Conservation (phyloP, 1,140 invertebrate species). For the Fopius arisanus region DNA sequence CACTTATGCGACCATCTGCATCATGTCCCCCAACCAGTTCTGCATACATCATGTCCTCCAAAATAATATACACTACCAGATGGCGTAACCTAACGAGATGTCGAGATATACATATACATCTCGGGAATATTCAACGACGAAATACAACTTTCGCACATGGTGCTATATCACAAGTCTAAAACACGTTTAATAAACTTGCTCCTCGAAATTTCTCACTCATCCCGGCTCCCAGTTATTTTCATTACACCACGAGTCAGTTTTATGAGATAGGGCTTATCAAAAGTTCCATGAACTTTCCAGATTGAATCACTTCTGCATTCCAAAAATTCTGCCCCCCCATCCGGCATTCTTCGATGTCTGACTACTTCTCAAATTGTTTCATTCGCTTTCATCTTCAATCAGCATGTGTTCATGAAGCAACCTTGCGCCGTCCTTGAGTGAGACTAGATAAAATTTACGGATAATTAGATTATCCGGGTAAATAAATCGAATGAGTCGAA, state of each 20-base stretch:
- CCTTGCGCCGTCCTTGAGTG: no score
- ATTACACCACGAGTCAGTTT: background rate
- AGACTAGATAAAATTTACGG: no score
- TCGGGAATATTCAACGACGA: constrained; percentile 1
- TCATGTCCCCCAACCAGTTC: background rate
- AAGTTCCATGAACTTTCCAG: background rate
- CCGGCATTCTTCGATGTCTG: background rate
- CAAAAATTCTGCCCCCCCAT: background rate
- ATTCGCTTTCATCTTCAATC: background rate
- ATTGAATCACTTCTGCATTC: background rate
- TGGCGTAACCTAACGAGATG: constrained; percentile 19
- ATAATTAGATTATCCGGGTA: no score
- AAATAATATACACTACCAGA: constrained; percentile 12
- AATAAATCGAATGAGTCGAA: no score
- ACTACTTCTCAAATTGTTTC: background rate
- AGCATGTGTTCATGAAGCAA: background rate
- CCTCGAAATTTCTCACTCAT: background rate
- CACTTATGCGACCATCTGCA: constrained; percentile 12
- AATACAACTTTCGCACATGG: constrained; percentile 7
- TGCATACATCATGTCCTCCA: background rate
- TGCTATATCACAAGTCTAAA: background rate
- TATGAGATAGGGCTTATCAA: background rate
- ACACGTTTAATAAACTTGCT: constrained; percentile 2
- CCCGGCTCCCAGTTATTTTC: background rate
- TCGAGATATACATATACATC: background rate